Conservation (phyloP, 2,113 vertebrate genomes). For the Strix uralensis region DNA sequence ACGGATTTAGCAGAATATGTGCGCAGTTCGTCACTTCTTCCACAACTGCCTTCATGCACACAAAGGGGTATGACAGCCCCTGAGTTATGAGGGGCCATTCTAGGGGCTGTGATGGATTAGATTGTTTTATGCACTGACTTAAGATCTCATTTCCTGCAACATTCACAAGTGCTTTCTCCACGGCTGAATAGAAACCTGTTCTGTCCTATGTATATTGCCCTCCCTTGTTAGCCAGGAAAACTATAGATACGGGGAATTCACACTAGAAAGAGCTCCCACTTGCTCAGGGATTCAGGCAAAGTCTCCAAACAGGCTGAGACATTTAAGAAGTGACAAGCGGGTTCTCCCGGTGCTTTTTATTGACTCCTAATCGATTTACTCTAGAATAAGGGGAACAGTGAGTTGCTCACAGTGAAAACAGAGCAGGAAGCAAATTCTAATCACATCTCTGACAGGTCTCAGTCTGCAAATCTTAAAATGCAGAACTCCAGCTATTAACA, state of each 20-base stretch:
- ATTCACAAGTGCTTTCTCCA: conserved; percentile 79
- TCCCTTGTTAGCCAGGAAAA: conserved; percentile 35
- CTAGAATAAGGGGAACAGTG: not conserved
- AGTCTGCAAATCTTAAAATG: not conserved
- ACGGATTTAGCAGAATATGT: conserved; percentile 80
- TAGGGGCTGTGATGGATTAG: conserved; percentile 81
- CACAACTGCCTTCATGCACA: conserved; percentile 69
- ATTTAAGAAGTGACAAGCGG: conserved; percentile 40
- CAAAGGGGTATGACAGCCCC: conserved; percentile 73
- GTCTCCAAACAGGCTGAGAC: conserved; percentile 46
- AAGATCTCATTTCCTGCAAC: conserved; percentile 86
- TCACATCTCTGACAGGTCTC: not conserved
- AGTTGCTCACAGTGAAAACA: not conserved
- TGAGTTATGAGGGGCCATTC: conserved; percentile 82
- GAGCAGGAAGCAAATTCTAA: not conserved
- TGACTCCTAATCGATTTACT: conserved; percentile 25
- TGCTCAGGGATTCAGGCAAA: conserved; percentile 39
- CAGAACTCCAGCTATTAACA: not conserved
- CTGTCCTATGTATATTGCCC: conserved; percentile 33
- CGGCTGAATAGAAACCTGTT: conserved; percentile 68
- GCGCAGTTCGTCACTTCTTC: conserved; percentile 79
- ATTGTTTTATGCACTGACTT: conserved; percentile 85
- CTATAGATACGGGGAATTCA: not conserved
- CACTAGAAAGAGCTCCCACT: conserved; percentile 11
- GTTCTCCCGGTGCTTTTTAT: not conserved